Evolutionary conservation across 2,888 invertebrate species (phyloP).

Genomic region (Napeogenes sylphis): DNA sequence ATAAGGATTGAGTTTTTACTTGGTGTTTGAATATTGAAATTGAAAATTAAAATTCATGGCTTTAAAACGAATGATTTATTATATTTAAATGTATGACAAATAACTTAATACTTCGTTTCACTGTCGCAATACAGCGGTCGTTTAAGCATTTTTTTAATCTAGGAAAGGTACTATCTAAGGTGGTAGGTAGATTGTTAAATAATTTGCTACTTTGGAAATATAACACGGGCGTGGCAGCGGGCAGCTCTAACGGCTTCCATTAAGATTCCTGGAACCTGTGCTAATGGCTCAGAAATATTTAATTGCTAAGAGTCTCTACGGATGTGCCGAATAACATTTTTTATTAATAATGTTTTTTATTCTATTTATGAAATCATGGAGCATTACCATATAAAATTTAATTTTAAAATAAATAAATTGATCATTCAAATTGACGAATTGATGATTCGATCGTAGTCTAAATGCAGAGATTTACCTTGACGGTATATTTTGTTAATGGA

Average conservation of each 20-base stretch:
- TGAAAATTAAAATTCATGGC: no score
- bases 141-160: no score
- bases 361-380: conserved; percentile 31
- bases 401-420: neutral
- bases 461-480: no score
- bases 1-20: neutral
- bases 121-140: conserved; percentile 36
- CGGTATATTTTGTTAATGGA: no score
- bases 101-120: no score
- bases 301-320: conserved; percentile 58
- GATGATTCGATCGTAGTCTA: no score
- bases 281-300: conserved; percentile 75
- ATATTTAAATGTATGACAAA: no score
- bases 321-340: conserved; percentile 57
- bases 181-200: no score
- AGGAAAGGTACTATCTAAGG: no score
- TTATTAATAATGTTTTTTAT: conserved; percentile 43
- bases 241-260: conserved; percentile 69
- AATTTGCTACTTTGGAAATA: conserved; percentile 37
- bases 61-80: no score
- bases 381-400: conserved; percentile 1
- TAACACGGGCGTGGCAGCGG: conserved; percentile 45
- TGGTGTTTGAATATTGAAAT: no score
- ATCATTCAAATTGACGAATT: no score
- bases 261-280: conserved; percentile 68